Percentiles rank a stretch among this genome's conserved stretches.
Evolutionary conservation across 2,888 invertebrate genomes (phyloP).

Genomic region (Noctua pronuba): DNA sequence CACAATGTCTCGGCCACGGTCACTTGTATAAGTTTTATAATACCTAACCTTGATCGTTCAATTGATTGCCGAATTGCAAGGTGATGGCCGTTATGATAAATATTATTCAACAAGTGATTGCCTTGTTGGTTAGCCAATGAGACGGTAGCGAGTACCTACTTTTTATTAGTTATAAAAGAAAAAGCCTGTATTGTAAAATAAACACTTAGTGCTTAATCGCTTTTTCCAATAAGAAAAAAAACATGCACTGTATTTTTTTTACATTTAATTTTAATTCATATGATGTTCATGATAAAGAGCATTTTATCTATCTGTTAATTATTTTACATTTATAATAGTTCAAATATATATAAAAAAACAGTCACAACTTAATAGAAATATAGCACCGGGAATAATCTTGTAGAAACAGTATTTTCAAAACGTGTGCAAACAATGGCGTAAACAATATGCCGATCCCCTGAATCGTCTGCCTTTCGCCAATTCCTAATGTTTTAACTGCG

Average conservation of each 20-base stretch:
- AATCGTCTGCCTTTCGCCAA: too few relatives aligned
- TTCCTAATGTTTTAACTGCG: too few relatives aligned
- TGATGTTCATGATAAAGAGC: not conserved
- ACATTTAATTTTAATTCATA: not conserved
- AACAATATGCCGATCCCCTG: too few relatives aligned
- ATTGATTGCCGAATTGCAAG: slow-evolving; percentile 49
- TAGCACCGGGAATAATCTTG: not conserved
- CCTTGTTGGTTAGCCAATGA: not conserved
- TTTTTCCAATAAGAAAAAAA: too few relatives aligned
- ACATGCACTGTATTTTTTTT: too few relatives aligned
- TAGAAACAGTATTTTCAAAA: not conserved
- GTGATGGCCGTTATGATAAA: slow-evolving; percentile 20
- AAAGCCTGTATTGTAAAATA: not conserved
- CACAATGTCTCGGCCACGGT: slow-evolving; percentile 55
- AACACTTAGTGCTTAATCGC: not conserved
- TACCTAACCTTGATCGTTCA: slow-evolving; percentile 27
- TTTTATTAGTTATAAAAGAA: not conserved
- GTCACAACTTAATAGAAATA: not conserved
- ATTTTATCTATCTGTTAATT: not conserved
- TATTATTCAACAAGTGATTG: slow-evolving; percentile 24
- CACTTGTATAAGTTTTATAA: slow-evolving; percentile 4
- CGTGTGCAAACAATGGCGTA: not conserved
- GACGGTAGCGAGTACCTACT: not conserved
- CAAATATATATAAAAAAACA: too few relatives aligned
- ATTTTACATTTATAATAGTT: not conserved